Conservation (phyloP, 2,888 invertebrate species). For the Tholera decimalis region DNA sequence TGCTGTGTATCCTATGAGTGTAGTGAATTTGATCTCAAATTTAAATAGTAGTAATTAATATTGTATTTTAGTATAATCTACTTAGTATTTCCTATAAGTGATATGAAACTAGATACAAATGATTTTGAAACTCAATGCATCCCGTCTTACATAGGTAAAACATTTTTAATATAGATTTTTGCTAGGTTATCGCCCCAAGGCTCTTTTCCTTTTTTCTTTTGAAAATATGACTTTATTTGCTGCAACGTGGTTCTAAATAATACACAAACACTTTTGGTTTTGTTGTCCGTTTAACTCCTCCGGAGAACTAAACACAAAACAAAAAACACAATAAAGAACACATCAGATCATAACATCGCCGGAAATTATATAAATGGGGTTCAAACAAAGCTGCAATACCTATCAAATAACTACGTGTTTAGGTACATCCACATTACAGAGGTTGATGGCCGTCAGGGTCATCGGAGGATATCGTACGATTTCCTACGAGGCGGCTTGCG, state of each 20-base stretch:
- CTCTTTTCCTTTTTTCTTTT: background rate
- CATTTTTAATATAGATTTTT: background rate
- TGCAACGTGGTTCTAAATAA: too few relatives aligned
- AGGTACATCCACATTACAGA: too few relatives aligned
- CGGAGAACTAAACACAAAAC: background rate
- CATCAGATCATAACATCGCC: background rate
- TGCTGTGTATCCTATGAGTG: constrained; percentile 24
- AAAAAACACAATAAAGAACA: background rate
- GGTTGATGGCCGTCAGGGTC: too few relatives aligned
- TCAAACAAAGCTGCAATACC: background rate
- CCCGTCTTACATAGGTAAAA: constrained; percentile 30
- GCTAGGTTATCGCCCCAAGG: too few relatives aligned
- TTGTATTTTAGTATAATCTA: constrained; percentile 16
- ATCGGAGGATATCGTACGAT: too few relatives aligned
- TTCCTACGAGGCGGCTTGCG: too few relatives aligned
- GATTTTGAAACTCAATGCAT: constrained; percentile 27
- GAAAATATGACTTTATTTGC: too few relatives aligned
- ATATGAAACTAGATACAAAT: constrained; percentile 48
- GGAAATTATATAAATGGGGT: background rate
- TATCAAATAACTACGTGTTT: too few relatives aligned
- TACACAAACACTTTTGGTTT: too few relatives aligned
- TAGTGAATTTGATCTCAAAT: constrained; percentile 48
- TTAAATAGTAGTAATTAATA: constrained; percentile 26
- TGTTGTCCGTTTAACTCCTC: too few relatives aligned
- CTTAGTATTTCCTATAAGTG: constrained; percentile 18